These are phyloP conservation scores for Pissodes strobi DNA, from an alignment of 1,140 invertebrate species.

Conservation along the genomic window DNA sequence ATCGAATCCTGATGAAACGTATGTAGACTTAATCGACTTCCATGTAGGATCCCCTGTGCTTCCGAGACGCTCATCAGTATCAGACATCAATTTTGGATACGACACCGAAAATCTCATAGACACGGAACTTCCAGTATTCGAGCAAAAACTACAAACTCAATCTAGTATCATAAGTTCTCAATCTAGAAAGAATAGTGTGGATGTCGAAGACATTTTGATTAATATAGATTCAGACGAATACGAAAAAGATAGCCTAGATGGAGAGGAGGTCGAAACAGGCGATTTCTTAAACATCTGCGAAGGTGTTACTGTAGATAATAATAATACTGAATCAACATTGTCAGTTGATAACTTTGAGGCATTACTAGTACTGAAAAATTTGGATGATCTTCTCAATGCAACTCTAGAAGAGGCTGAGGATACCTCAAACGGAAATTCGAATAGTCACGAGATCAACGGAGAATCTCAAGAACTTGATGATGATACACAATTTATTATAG, in stretches of 20 bases:
- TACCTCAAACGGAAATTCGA: slow-evolving; percentile 14
- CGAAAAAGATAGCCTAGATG: slow-evolving; percentile 30
- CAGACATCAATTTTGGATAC: slow-evolving; percentile 18
- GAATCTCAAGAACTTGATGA: slow-evolving; percentile 14
- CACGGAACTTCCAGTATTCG: slow-evolving; percentile 48
- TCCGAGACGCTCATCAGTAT: slow-evolving; percentile 10
- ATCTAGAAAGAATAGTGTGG: slow-evolving; percentile 39
- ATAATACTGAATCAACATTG: slow-evolving; percentile 20
- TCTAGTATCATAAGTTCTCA: slow-evolving; percentile 11
- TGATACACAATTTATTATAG: slow-evolving; percentile 38
- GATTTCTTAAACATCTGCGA: slow-evolving; percentile 14
- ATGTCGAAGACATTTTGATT: slow-evolving; percentile 52
- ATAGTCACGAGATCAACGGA: slow-evolving; percentile 2
- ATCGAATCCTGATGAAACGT: not conserved
- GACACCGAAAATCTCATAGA: slow-evolving; percentile 47
- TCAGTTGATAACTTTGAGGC: slow-evolving; percentile 46
- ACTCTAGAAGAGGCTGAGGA: slow-evolving; percentile 33
- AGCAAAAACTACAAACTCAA: slow-evolving; percentile 46
- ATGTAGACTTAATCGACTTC: slow-evolving; percentile 47
- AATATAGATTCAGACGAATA: slow-evolving; percentile 40
- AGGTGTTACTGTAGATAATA: slow-evolving; percentile 5
- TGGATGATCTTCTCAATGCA: slow-evolving; percentile 49
- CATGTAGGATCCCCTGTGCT: slow-evolving; percentile 44
- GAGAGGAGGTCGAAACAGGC: slow-evolving; percentile 19
- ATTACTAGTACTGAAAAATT: slow-evolving; percentile 39